These are phyloP conservation scores for Lycopodina hypogea DNA, from an alignment of 37 sponge, comb jelly and placozoan species.

Conservation along the genomic window DNA sequence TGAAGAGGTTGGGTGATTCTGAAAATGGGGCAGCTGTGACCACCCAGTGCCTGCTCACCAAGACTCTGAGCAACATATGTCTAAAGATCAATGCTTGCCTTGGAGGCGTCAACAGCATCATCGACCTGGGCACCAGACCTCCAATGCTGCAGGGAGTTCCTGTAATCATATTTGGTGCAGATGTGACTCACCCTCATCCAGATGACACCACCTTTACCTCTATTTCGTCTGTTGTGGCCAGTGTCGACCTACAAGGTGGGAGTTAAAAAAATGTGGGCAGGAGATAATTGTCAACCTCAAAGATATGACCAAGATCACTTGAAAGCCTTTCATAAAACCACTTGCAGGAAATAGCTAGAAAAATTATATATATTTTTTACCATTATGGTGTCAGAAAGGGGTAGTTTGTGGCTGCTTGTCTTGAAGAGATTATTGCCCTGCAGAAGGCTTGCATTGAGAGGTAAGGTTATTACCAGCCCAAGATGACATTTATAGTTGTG, in stretches of 20 bases:
- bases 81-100: constrained; percentile 78
- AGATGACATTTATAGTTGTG: too few relatives aligned
- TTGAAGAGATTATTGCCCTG: too few relatives aligned
- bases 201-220: constrained; percentile 57
- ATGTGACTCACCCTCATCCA: constrained; percentile 73
- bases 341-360: constrained; percentile 40
- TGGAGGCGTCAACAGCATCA: constrained; percentile 71
- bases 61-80: too few relatives aligned
- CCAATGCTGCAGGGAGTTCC: constrained; percentile 14
- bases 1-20: constrained; percentile 68
- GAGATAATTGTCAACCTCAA: too few relatives aligned
- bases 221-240: constrained; percentile 60
- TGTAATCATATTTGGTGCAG: constrained; percentile 77
- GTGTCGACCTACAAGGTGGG: constrained; percentile 18
- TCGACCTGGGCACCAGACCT: constrained; percentile 5
- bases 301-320: constrained; percentile 65
- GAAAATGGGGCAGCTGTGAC: too few relatives aligned
- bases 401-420: constrained; percentile 68
- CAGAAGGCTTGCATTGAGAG: constrained; percentile 61
- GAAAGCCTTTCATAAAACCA: constrained; percentile 39
- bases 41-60: constrained; percentile 75
- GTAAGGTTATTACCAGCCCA: too few relatives aligned
- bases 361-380: constrained; percentile 80
- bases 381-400: constrained; percentile 88
- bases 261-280: too few relatives aligned